phyloP scores from a whole-genome alignment of 2,113 vertebrate species.

The Bubo blakistoni region DNA sequence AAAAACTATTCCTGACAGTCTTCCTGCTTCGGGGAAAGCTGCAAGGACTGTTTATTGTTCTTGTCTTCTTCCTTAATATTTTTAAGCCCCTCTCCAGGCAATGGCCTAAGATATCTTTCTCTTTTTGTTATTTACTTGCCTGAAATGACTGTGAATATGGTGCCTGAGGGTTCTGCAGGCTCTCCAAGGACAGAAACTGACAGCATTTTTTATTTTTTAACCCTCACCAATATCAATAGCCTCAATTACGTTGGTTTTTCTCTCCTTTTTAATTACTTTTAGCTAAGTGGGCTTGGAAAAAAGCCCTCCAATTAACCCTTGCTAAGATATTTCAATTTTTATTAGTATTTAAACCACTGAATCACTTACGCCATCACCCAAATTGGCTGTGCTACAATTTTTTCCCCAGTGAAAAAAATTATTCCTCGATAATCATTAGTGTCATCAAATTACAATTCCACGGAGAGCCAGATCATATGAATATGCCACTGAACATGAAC shows the following conservation, averaged over 20 bases:
- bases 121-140: constrained; percentile 38
- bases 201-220: constrained; percentile 33
- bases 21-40: constrained; percentile 45
- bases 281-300: neutral
- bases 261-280: neutral
- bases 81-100: constrained; percentile 56
- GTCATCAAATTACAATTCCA: constrained; percentile 29
- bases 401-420: constrained; percentile 13
- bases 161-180: constrained; percentile 24
- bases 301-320: neutral
- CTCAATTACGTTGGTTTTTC: neutral
- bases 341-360: constrained; percentile 10
- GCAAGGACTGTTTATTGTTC: constrained; percentile 31
- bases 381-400: neutral
- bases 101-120: constrained; percentile 24
- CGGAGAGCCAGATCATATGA: neutral
- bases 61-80: constrained; percentile 29
- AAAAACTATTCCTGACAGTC: neutral
- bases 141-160: neutral
- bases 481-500: neutral
- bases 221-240: neutral
- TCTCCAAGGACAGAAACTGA: constrained; percentile 34
- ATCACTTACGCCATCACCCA: neutral
- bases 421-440: constrained; percentile 3
- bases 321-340: neutral